Conservation (phyloP, 2,113 vertebrate genomes). For the Eudorcas thomsonii region DNA sequence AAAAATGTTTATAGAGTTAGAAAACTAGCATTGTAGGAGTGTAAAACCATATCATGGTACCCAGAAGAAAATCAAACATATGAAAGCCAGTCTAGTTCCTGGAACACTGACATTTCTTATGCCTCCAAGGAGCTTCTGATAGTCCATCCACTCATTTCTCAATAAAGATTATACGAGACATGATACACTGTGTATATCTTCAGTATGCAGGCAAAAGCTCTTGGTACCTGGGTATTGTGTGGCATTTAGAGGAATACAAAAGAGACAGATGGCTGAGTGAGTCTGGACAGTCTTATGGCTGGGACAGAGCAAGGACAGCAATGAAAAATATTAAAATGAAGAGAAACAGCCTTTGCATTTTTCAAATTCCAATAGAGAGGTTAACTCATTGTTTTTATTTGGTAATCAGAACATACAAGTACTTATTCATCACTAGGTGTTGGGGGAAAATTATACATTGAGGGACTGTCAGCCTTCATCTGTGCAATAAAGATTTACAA, state of each 20-base stretch:
- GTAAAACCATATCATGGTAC: background rate
- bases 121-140: background rate
- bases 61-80: background rate
- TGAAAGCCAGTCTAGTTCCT: background rate
- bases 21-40: background rate
- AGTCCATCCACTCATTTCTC: background rate
- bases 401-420: conserved; percentile 73
- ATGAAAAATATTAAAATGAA: conserved; percentile 6
- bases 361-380: conserved; percentile 53
- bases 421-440: conserved; percentile 66
- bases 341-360: conserved; percentile 29
- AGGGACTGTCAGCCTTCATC: conserved; percentile 62
- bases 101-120: background rate
- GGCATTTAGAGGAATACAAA: background rate
- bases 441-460: conserved; percentile 62
- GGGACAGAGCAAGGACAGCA: background rate
- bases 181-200: background rate
- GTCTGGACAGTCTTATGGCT: background rate
- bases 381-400: conserved; percentile 79
- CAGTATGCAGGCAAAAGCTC: background rate
- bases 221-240: background rate
- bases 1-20: background rate
- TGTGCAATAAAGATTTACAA: conserved; percentile 69
- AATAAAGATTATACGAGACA: background rate
- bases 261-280: background rate